Base-by-base conservation (phyloP, 2,113 vertebrate species). In the Corythornis cristatus region DNA sequence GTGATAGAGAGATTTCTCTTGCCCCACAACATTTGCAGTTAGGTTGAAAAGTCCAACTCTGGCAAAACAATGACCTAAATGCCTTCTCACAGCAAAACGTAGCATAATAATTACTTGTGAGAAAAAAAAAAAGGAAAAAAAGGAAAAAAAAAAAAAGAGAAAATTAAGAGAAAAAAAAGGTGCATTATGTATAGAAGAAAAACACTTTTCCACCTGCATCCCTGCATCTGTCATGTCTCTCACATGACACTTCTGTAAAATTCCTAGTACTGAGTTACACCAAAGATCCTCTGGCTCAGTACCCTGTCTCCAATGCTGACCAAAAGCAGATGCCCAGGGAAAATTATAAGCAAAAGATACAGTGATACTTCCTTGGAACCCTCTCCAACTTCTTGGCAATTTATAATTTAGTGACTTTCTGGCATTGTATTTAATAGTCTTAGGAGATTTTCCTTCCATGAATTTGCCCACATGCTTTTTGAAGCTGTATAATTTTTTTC, bases 361-460 rank as follows among this genome's bases (percentile, higher is more conserved):
- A 64, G 66, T 84, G 89, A 95, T 92, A 95, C 71, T 95, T 96
- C 93, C 94, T 95, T 96, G 93, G 71, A 93, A 96, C 62, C 70
- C 50, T 91, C 42, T 95, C 85, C 78, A 93, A 76, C 91, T 93
- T 93, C 82, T n/a, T n/a, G n/a, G 75, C 78, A 95, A 87, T 93
- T 95, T 93, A 82, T 89, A 93, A 84, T 93, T 95, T 65, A 95
- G 82, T 78, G 94, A 96, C 82, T 91, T 95, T 93, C 84, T 96
- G 96, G 87, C 82, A 95, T 95, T 93, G 42, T 85, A 43, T 89
- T 93, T 93, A 95, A 93, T 75, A 92, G 73, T 37, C 65, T 88
- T 72, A 84, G 82, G 91, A 91, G 81, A 96, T 93, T 83, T 89
- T 93, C 95, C 89, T 95, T 78, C 50, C 79, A 76, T 93, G 91